Conservation (phyloP, 2,797 vertebrate genomes). For the Pangasius krempfi region DNA sequence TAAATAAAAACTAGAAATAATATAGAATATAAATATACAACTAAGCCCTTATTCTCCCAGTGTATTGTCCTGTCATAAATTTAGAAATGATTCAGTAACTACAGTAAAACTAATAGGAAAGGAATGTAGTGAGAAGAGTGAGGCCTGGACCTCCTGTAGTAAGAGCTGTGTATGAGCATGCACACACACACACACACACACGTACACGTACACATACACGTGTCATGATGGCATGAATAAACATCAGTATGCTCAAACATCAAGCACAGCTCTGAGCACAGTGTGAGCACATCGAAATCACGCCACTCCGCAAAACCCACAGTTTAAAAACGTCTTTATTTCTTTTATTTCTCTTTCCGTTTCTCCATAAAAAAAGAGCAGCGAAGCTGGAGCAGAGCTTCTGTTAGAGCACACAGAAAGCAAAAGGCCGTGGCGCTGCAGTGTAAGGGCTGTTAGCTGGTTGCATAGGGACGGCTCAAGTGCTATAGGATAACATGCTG, state of each 20-base stretch:
- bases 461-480: constrained; percentile 56
- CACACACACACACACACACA: constrained; percentile 4
- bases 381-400: constrained; percentile 30
- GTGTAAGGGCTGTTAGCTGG: constrained; percentile 35
- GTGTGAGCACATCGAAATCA: background rate
- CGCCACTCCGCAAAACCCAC: constrained; percentile 9
- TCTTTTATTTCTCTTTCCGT: constrained; percentile 28
- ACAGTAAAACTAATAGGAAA: background rate
- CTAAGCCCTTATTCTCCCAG: background rate
- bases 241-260: background rate
- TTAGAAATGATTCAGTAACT: background rate
- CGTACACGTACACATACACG: background rate
- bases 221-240: background rate
- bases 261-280: background rate
- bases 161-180: background rate
- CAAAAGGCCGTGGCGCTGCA: constrained; percentile 28
- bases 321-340: constrained; percentile 44
- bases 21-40: background rate
- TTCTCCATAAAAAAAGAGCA: constrained; percentile 46
- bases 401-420: constrained; percentile 28
- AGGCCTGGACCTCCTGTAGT: background rate
- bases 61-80: background rate
- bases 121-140: background rate
- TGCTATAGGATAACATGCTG: constrained; percentile 38
- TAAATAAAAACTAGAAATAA: background rate